Conservation (phyloP, 2,888 invertebrate species). For the Hofmannophila pseudospretella region DNA sequence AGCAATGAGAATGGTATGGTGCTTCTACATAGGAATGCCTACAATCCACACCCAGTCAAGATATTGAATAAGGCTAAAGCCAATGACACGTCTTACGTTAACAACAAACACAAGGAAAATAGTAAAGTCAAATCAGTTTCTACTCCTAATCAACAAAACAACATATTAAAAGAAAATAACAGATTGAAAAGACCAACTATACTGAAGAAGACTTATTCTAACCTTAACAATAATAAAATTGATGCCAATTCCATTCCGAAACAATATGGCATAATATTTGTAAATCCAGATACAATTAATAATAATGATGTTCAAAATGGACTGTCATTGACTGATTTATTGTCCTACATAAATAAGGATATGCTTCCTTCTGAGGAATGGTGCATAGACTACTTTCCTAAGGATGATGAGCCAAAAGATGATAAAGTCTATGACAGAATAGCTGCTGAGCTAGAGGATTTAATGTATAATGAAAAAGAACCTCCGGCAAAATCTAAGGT, state of each 20-base stretch:
- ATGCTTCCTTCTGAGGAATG: constrained; percentile 64
- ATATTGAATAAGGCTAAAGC: constrained; percentile 21
- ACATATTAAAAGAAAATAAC: constrained; percentile 63
- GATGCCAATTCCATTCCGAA: constrained; percentile 33
- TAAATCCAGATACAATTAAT: constrained; percentile 37
- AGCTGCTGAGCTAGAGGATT: constrained; percentile 69
- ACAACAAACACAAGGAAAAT: constrained; percentile 6
- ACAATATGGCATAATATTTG: constrained; percentile 60
- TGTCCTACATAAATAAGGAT: constrained; percentile 47
- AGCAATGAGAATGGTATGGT: constrained; percentile 72
- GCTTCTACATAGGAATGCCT: constrained; percentile 47
- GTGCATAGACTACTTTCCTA: constrained; percentile 67
- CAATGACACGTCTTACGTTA: constrained; percentile 14
- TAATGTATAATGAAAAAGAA: constrained; percentile 68
- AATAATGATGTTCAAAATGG: constrained; percentile 39
- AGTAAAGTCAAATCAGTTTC: constrained; percentile 1
- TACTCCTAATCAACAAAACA: constrained; percentile 25
- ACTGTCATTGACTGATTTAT: constrained; percentile 43
- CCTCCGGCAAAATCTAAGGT: constrained; percentile 27
- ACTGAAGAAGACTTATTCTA: constrained; percentile 37
- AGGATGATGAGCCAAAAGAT: constrained; percentile 57
- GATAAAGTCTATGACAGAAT: constrained; percentile 73
- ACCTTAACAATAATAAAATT: constrained; percentile 24
- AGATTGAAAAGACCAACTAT: constrained; percentile 40
- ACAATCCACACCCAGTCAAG: constrained; percentile 49